Evolutionary conservation across 2,888 invertebrate species (phyloP), one percentile per base, ranked within the genome.

Genomic region (Oscheius myriophilus): DNA sequence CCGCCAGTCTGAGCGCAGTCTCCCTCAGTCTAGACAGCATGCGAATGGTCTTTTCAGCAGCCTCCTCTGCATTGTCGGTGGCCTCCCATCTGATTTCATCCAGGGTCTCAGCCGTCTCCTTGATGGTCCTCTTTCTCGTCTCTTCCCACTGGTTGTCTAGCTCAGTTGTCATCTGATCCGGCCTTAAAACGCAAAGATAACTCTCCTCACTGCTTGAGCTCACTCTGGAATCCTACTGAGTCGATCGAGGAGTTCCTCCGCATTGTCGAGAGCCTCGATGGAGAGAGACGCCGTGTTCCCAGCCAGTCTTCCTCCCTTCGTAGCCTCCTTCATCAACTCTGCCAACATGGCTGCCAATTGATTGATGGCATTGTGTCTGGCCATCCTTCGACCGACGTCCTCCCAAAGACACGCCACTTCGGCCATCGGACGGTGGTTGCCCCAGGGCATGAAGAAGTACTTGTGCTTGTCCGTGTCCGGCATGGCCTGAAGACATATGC

Each of bases 401-500:
- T 85, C 85, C 52, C 73, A 85, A 11, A 43, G 12, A 21, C 79
- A 79, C 7, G 53, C 66, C 14, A 85, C 61, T 52, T 79, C 80
- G 21, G 76, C 67, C 42, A 83, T 52, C 1, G 85, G 85, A 26
- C 84, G 82, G 49, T 80, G 70, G 59, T 85, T 84, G 33, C 82
- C 83, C 85, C 85, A 85, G 6, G 84, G 83, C 79, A 85, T 80
- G 14, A 78, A 69, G 65, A 79, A 84, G 68, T 79, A 80, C 26
- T 74, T 72, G 51, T 74, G 67, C 2, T 77, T 75, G 58, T 84
- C 84, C 55, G 68, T 74, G 57, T 79, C 75, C 6, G 84, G 84
- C 79, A 80, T 81, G 7, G 78, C 73, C 80, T 81, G 45, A 21
- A 80, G n/a, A 0, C n/a, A 33, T 33, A 6, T 33, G 33, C 33